Evolutionary conservation across 2,797 vertebrate genomes (phyloP), one percentile per base, ranked within the genome.

Genomic region (Lacerta viridis): DNA sequence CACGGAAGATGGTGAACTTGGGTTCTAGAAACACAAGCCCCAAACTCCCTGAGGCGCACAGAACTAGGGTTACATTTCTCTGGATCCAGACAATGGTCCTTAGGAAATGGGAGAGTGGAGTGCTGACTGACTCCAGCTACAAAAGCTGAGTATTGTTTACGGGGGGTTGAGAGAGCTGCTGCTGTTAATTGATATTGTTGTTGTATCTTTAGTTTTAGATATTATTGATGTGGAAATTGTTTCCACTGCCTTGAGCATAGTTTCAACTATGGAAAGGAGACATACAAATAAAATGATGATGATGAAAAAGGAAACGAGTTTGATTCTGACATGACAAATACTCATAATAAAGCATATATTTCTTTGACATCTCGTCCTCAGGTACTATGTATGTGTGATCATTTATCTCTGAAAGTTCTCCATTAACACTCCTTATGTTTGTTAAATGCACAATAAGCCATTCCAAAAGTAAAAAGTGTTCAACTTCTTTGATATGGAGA

Each of bases 361-460:
- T 77, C 9, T 61, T 87, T 87, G 82, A 91, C 17, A 92, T 36
- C 36, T 0, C 46, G 2, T 39, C 50, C 76, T 88, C 87, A 66
- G 25, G 83, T 87, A 90, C 69, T 74, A 68, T 1, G n/a, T 83
- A 72, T 36, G 7, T 75, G 82, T 33, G 72, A 55, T 82, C 9
- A 85, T 75, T 3, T 36, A 91, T 87, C 61, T 74, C 7, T 61
- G 61, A 59, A 81, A 86, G 80, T 2, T 82, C 72, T 74, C 0
- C 85, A 87, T 46, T 33, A 92, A 23, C 4, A 69, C 1, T 90
- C 2, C 17, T 64, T 91, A 39, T 20, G n/a, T 43, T 80, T 69
- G 7, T 77, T 79, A 83, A 83, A 83, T 83, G 41, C 15, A 43
- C 29, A 76, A 46, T 80, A 88, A 46, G 50, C 43, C 61, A 39